Base-by-base conservation (phyloP, 2,888 invertebrate species). In the Campaea margaritaria region DNA sequence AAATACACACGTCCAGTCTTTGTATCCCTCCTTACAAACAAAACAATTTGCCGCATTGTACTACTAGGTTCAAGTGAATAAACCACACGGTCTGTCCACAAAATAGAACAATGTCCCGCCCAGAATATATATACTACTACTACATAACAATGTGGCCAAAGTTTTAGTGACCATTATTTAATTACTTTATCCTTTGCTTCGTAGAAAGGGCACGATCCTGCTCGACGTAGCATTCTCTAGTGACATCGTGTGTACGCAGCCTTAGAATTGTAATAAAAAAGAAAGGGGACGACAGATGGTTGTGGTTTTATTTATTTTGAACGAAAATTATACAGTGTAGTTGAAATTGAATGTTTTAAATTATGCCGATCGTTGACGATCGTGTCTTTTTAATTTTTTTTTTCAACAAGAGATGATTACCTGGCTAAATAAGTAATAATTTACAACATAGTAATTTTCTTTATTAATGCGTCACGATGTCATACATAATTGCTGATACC, bases 131-230 rank as follows among this genome's bases (percentile, higher is more conserved):
- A n/a, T n/a, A n/a, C n/a, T n/a, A n/a, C n/a, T n/a, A n/a, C n/a
- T n/a, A n/a, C n/a, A n/a, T n/a, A n/a, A 67, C 63, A 67, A 67
- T 69, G 67, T 67, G 64, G 62, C 59, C 49, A 64, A 59, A 62
- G 57, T 62, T 53, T 1, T 10, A n/a, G 4, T 14, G 14, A 57
- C 65, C 59, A 66, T 67, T 64, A 70, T 68, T 67, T 67, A 70
- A 67, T 69, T 70, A 70, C 61, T 64, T 63, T 60, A 69, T 65
- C 69, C 66, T 39, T 44, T 48, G 58, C 48, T 50, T 38, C 59
- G 63, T 50, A 54, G 54, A 52, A 55, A 42, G 56, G 63, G 64
- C 68, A 68, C 68, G 64, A 55, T 42, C 38, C 28, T 13, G 39
- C 21, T 3, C 27, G 9, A 36, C 2, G 21, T 48, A 28, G 7